A percentile compares a stretch with the other conserved stretches of the same genome.
Evolutionary conservation across 2,888 invertebrate species (phyloP).

Genomic region (Tyria jacobaeae): DNA sequence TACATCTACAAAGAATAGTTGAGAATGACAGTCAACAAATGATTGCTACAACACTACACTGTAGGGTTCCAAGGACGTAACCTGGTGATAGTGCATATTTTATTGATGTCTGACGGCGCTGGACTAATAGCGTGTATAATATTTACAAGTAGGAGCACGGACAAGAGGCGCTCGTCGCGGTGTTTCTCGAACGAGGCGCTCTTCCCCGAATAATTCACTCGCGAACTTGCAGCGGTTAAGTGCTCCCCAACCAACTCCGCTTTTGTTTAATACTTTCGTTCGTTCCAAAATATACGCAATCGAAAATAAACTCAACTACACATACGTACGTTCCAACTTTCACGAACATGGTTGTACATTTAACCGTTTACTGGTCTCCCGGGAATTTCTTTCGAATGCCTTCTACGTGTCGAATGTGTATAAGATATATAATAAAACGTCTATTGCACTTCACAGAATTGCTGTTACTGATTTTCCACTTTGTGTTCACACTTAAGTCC

Average conservation of each 20-base stretch:
- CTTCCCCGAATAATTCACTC: conserved; percentile 42
- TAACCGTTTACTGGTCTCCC: conserved; percentile 4
- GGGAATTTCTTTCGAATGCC: conserved; percentile 28
- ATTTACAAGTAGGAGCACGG: conserved; percentile 10
- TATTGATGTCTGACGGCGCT: background rate
- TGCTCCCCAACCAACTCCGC: conserved; percentile 37
- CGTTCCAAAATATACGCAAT: conserved; percentile 16
- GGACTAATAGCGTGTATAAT: conserved; percentile 13
- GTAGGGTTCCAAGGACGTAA: background rate
- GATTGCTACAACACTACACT: background rate
- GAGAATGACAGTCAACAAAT: background rate
- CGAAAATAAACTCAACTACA: background rate
- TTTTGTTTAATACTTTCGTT: conserved; percentile 35
- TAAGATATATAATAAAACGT: background rate
- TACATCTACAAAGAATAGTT: no score
- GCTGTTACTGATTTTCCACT: conserved; percentile 7
- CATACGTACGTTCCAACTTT: background rate
- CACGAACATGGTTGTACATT: background rate
- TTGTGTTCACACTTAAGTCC: background rate
- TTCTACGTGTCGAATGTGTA: conserved; percentile 19
- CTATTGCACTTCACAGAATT: conserved; percentile 5
- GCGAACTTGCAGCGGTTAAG: conserved; percentile 42
- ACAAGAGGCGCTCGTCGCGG: background rate
- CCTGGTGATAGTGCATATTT: background rate
- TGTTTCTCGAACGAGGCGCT: conserved; percentile 26